Evolutionary conservation across 2,888 invertebrate genomes (phyloP).

Genomic region (Ectobius pallidus): DNA sequence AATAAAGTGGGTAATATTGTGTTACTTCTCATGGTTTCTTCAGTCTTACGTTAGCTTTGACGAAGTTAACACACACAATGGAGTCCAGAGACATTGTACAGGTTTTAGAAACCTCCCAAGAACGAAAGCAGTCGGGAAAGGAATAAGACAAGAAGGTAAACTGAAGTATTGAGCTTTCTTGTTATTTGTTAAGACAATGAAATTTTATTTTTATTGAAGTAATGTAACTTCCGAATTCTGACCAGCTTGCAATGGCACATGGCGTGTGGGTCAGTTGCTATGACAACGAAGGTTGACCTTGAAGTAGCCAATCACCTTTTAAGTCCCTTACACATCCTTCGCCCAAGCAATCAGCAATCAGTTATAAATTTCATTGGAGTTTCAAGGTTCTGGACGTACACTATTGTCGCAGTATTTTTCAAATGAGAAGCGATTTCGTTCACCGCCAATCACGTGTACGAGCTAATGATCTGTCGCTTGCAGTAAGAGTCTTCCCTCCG

Average conservation of each 20-base stretch:
- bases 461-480: no score
- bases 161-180: neutral
- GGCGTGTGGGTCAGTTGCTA: no score
- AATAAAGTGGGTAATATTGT: neutral
- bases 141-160: neutral
- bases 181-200: neutral
- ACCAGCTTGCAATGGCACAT: neutral
- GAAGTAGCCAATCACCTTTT: no score
- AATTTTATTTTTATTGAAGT: neutral
- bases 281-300: no score
- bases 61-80: neutral
- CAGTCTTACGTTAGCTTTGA: neutral
- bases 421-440: no score
- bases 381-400: constrained; percentile 3
- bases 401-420: no score
- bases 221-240: no score
- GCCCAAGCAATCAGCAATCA: neutral
- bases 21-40: neutral
- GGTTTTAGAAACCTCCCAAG: no score
- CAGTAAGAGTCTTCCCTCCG: no score
- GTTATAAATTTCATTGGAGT: neutral
- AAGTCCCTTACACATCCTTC: neutral
- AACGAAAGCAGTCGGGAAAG: neutral
- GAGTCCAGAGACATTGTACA: neutral
- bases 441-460: no score